Evolutionary conservation across 2,113 vertebrate genomes (phyloP).

Genomic region (Leptobrachium leishanense): DNA sequence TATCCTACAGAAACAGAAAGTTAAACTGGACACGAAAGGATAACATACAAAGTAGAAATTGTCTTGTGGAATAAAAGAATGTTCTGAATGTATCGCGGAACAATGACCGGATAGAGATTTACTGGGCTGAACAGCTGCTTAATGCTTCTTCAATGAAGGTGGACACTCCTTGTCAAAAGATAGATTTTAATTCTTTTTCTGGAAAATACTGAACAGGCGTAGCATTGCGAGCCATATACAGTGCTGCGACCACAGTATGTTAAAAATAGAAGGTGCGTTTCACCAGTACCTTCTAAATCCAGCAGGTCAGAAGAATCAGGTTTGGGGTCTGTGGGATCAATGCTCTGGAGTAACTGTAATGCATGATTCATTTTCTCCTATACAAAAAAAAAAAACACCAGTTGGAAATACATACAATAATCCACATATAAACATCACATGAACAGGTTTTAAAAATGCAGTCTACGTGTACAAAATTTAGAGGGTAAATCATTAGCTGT

Average conservation of each 20-base stretch:
- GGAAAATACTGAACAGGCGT: neutral
- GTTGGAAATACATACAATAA: too few relatives aligned
- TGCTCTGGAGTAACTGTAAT: conserved; percentile 85
- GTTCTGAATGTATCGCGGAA: too few relatives aligned
- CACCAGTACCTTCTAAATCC: conserved; percentile 85
- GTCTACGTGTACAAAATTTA: too few relatives aligned
- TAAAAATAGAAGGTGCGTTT: neutral
- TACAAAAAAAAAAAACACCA: neutral
- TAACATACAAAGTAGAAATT: too few relatives aligned
- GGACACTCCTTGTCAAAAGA: neutral
- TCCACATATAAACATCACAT: too few relatives aligned
- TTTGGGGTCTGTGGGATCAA: conserved; percentile 82
- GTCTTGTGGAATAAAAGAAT: too few relatives aligned
- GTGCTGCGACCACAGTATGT: neutral
- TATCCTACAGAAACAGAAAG: too few relatives aligned
- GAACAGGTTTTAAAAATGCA: too few relatives aligned
- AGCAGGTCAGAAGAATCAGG: conserved; percentile 83
- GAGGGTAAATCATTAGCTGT: too few relatives aligned
- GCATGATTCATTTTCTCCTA: conserved; percentile 92
- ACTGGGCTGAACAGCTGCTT: neutral
- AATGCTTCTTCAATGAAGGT: neutral
- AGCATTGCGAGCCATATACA: neutral
- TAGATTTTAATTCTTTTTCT: neutral
- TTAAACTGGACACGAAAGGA: too few relatives aligned
- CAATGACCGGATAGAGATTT: neutral